A percentile compares a stretch with the other conserved stretches of the same genome.
Conservation (phyloP, 1,140 invertebrate species). For the Ooceraea biroi region DNA sequence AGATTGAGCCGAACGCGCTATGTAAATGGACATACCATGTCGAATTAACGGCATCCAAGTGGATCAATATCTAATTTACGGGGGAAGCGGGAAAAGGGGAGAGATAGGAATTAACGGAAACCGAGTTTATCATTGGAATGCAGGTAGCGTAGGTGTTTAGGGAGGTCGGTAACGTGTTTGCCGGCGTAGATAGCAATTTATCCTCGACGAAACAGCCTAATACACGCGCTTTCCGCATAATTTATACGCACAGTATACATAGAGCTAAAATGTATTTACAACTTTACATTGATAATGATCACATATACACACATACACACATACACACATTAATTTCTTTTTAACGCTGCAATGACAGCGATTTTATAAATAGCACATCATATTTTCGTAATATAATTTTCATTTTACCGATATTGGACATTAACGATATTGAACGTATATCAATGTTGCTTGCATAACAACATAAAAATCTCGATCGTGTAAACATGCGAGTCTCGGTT, state of each 20-base stretch:
- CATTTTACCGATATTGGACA: slow-evolving; percentile 1
- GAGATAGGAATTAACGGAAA: slow-evolving; percentile 18
- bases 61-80: slow-evolving; percentile 57
- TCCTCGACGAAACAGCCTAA: not conserved
- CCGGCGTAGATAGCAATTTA: slow-evolving; percentile 3
- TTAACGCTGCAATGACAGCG: not conserved
- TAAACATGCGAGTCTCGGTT: not conserved
- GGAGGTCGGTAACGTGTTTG: not conserved
- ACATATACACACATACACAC: too few species aligned
- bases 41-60: slow-evolving; percentile 47
- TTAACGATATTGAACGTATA: not conserved
- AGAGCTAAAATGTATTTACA: not conserved
- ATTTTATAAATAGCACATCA: too few species aligned
- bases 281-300: not conserved
- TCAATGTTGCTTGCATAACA: slow-evolving; percentile 33
- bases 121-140: slow-evolving; percentile 44
- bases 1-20: slow-evolving; percentile 32
- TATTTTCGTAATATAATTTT: not conserved
- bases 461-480: not conserved
- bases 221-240: not conserved
- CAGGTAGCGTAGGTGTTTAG: not conserved
- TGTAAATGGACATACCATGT: slow-evolving; percentile 54
- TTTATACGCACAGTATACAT: not conserved
- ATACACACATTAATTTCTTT: slow-evolving; percentile 13
- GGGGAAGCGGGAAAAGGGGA: not conserved